Base-by-base conservation (phyloP, 2,113 vertebrate species). In the Scolopax mira region DNA sequence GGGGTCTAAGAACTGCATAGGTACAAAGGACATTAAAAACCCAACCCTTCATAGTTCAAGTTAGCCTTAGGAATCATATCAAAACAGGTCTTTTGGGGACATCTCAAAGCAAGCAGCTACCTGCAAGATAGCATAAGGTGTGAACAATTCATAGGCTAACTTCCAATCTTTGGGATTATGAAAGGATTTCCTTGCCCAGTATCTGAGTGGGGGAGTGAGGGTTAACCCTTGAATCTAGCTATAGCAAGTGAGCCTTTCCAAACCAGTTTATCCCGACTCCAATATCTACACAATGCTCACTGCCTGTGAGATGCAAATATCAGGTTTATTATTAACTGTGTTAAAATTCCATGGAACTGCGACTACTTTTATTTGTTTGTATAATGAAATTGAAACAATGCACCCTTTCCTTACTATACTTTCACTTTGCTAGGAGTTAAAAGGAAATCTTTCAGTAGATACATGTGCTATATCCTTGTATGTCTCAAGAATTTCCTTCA, bases 321-420 rank as follows among this genome's bases (percentile, higher is more conserved):
- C 70, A 55, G 69, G 95, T 97, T 97, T 97, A 97, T 97, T 87
- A 97, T 97, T 97, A 97, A 97, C 97, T 75, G 60, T 44, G 77
- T 96, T 96, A 95, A 96, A 97, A 97, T 97, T 97, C 96, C 87
- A 72, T 65, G 73, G 94, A 97, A 97, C 92, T 86, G 42, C 35
- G 80, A 86, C 81, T 55, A 79, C 82, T 93, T 95, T 91, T 92
- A 87, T 94, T 95, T 96, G 90, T 88, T 97, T 94, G 73, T 66
- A 42, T 87, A 85, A 42, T 28, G 82, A 95, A 93, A 93, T 90
- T 52, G 81, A 90, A 89, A 75, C 87, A 48, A 88, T 42, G 33
- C 86, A 95, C 81, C 65, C 79, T 94, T 95, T 95, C 54, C 84
- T 92, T 88, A n/a, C 85, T 64, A 21, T 49, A 85, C 57, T 79